Conservation (phyloP, 2,113 vertebrate genomes). For the Alligator sinensis region DNA sequence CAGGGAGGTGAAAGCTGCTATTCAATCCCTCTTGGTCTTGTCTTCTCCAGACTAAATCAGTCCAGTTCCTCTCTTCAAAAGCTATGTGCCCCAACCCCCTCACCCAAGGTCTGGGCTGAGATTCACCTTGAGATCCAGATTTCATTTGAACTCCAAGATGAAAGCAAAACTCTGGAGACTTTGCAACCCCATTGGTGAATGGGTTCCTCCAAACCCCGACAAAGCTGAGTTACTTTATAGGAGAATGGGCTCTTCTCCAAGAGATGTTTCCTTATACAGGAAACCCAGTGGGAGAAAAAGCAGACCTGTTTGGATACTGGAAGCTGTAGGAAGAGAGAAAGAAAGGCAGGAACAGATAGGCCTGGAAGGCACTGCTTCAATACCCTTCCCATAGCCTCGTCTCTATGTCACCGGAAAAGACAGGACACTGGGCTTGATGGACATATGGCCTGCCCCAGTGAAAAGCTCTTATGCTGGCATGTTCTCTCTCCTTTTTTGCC, state of each 20-base stretch:
- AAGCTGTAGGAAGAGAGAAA: not conserved
- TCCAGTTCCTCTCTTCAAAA: fast-evolving
- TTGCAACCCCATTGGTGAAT: not conserved
- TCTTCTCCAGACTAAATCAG: no score
- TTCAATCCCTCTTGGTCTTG: no score
- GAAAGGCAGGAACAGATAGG: not conserved
- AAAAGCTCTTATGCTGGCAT: no score
- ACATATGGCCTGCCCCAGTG: no score
- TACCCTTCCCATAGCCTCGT: no score
- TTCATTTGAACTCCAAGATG: not conserved
- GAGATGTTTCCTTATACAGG: not conserved
- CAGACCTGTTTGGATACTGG: not conserved
- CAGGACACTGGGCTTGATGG: not conserved
- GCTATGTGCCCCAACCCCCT: fast-evolving
- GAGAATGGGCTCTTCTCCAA: not conserved
- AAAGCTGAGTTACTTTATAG: not conserved
- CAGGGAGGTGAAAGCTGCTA: no score
- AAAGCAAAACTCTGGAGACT: not conserved
- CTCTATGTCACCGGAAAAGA: no score
- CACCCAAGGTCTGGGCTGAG: not conserved
- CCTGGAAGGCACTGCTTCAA: no score
- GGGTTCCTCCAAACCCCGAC: not conserved
- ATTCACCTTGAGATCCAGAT: not conserved
- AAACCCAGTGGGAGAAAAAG: not conserved
- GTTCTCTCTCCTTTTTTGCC: no score